Percentiles rank a stretch among this genome's conserved stretches.
These are phyloP conservation scores for Lasioglossum oenotherae DNA, from an alignment of 2,888 invertebrate genomes.

Conservation along the genomic window DNA sequence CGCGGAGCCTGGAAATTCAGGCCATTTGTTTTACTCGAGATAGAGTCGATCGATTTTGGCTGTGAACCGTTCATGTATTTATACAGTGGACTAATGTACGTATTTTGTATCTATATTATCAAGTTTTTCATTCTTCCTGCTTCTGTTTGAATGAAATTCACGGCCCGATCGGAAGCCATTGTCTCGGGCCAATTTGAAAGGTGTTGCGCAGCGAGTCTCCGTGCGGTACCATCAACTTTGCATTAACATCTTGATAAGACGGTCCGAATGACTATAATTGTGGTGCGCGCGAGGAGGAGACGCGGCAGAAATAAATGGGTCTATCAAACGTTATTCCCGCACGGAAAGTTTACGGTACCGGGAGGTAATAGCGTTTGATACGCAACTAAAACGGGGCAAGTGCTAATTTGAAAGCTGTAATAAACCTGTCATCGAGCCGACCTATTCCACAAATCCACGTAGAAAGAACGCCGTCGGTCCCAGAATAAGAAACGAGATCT, in stretches of 20 bases:
- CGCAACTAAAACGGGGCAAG: slow-evolving; percentile 3
- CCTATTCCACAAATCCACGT: slow-evolving; percentile 6
- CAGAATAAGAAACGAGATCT: slow-evolving; percentile 32
- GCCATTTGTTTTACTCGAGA: neutral
- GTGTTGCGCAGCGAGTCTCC: neutral
- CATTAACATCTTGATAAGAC: neutral
- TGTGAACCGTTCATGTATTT: too few species aligned
- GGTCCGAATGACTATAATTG: neutral
- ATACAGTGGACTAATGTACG: too few species aligned
- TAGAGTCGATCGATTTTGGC: too few species aligned
- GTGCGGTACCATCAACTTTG: neutral
- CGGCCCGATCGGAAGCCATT: too few species aligned
- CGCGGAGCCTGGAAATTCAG: neutral
- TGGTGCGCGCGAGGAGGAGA: neutral
- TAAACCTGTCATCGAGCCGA: slow-evolving; percentile 5
- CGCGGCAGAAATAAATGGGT: neutral
- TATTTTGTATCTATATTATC: too few species aligned
- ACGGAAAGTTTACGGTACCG: neutral
- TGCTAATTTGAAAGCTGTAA: neutral
- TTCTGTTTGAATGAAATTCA: too few species aligned
- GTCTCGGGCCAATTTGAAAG: neutral
- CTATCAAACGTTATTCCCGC: neutral
- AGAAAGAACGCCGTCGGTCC: neutral
- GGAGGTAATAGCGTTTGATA: neutral
- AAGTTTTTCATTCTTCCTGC: too few species aligned